Base-by-base conservation (phyloP, 2,888 invertebrate species). In the Tricholauxania praeusta region DNA sequence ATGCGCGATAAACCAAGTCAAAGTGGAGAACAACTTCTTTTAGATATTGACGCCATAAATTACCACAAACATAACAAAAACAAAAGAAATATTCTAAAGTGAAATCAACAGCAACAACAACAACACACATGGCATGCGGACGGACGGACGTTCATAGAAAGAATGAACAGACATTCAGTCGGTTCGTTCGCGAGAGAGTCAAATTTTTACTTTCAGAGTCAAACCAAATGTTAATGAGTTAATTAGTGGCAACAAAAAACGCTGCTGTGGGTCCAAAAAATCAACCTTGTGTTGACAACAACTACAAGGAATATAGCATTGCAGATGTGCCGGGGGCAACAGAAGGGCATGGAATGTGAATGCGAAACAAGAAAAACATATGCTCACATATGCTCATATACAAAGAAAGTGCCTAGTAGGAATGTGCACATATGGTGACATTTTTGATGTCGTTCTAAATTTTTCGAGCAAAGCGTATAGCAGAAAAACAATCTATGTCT, bases 211-310 rank as follows among this genome's bases (percentile, higher is more conserved):
- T 75, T 47, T 74, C 73, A 73, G 73, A 79, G 78, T 78, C 80
- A 74, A 79, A 79, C 78, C 80, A 82, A 84, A 85, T 82, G 83
- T 82, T 85, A 85, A 86, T 85, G 85, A 85, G 86, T 86, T 86
- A 85, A 86, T 85, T 86, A 86, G 84, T 81, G 79, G 77, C 79
- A 78, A 79, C 79, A 80, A 77, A 80, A 79, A 80, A 78, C 84
- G 80, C 74, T 80, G 84, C 81, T 84, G 83, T 82, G 80, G 82
- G 83, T 84, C 83, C 75, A 72, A 77, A 72, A 75, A 65, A 78
- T 74, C 69, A 75, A 74, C 67, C 76, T 74, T 73, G 75, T 70
- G 72, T 12, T 49, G 60, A 55, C 66, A 60, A 66, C 52, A 72
- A 72, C 52, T 39, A 57, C 39, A 64, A 39, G 15, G 65, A 57